A percentile compares a stretch with the other conserved stretches of the same genome.
Evolutionary conservation across 2,888 invertebrate species (phyloP).

Genomic region (Sialis fuliginosa): DNA sequence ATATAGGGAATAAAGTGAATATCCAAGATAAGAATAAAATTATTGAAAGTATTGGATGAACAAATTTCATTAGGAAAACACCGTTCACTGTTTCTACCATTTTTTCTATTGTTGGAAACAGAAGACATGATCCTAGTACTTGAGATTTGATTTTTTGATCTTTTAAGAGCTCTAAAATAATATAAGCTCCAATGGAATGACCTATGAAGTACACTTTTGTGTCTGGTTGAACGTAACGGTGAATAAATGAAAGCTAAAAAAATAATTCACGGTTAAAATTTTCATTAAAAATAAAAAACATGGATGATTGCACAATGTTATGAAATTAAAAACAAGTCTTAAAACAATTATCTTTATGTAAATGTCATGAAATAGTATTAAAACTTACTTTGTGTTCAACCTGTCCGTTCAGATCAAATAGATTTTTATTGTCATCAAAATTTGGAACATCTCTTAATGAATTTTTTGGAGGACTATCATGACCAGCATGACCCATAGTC

Average conservation of each 20-base stretch:
- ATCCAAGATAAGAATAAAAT: conserved; percentile 29
- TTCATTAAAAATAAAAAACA: conserved; percentile 19
- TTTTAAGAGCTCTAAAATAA: conserved; percentile 54
- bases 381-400: conserved; percentile 47
- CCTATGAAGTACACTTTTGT: conserved; percentile 68
- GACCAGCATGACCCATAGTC: conserved; percentile 69
- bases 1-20: conserved; percentile 34
- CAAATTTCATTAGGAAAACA: conserved; percentile 39
- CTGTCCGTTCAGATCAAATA: conserved; percentile 66
- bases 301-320: conserved; percentile 19
- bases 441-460: conserved; percentile 29
- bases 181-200: conserved; percentile 83
- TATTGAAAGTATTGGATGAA: conserved; percentile 31
- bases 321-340: conserved; percentile 8
- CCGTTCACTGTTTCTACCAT: conserved; percentile 66
- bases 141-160: conserved; percentile 33
- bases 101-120: conserved; percentile 78
- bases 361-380: neutral
- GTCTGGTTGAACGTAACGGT: conserved; percentile 48
- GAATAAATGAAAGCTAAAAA: conserved; percentile 45
- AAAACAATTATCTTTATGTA: conserved; percentile 4
- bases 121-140: conserved; percentile 45
- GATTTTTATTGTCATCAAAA: conserved; percentile 32
- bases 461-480: conserved; percentile 45
- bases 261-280: conserved; percentile 2